A percentile compares a stretch with the other conserved stretches of the same genome.
Evolutionary conservation across 2,888 invertebrate species (phyloP).

Genomic region (Phengaris alcon): DNA sequence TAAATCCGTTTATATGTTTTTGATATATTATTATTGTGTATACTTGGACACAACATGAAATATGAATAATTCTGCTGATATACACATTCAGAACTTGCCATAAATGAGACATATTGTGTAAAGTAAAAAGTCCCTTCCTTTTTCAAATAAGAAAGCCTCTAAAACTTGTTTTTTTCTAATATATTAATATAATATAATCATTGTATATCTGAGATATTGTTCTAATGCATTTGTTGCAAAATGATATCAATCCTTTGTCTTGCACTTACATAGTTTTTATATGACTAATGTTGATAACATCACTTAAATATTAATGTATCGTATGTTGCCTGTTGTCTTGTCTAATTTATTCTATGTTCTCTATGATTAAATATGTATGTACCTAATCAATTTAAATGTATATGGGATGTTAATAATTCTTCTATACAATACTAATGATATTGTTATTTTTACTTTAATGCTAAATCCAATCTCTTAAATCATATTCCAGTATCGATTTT

Average conservation of each 20-base stretch:
- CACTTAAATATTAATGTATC: no score
- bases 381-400: slow-evolving; percentile 54
- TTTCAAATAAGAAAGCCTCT: not conserved
- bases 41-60: not conserved
- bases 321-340: slow-evolving; percentile 23
- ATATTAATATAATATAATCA: not conserved
- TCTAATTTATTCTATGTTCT: slow-evolving; percentile 18
- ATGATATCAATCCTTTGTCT: not conserved
- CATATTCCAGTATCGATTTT: slow-evolving; percentile 74
- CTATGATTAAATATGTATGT: slow-evolving; percentile 44
- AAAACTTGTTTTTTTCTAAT: not conserved
- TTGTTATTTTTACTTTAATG: slow-evolving; percentile 55
- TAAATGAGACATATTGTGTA: not conserved
- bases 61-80: not conserved
- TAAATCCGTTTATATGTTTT: not conserved
- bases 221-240: not conserved
- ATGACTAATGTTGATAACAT: not conserved
- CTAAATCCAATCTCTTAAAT: slow-evolving; percentile 63
- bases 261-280: not conserved
- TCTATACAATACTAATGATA: slow-evolving; percentile 55
- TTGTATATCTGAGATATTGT: not conserved
- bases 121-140: not conserved
- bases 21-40: not conserved
- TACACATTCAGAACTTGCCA: not conserved
- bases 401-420: slow-evolving; percentile 69